These are phyloP conservation scores for Panthera uncia DNA, from an alignment of 2,113 vertebrate species.

Conservation along the genomic window DNA sequence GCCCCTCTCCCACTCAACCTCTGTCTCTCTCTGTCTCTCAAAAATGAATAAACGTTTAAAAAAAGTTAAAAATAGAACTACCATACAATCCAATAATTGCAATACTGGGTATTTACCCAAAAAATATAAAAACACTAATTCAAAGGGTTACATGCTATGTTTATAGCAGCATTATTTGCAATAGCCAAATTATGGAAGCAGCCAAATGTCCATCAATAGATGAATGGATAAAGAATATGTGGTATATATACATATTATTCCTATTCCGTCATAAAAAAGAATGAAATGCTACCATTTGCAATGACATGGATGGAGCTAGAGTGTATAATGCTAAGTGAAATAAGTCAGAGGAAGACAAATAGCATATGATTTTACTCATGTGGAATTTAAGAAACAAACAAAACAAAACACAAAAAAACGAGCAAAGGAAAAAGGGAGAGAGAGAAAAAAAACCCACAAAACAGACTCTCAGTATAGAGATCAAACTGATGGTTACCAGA, in stretches of 20 bases:
- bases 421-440: not conserved
- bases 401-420: not conserved
- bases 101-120: not conserved
- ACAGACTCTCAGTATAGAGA: not conserved
- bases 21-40: too few relatives aligned
- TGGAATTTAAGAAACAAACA: not conserved
- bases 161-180: not conserved
- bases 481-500: not conserved
- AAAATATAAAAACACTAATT: not conserved
- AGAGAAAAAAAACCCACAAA: not conserved
- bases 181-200: not conserved
- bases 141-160: not conserved
- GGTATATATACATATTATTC: not conserved
- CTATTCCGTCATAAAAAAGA: not conserved
- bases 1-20: too few relatives aligned
- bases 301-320: not conserved
- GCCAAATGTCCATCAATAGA: not conserved
- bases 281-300: not conserved
- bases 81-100: not conserved
- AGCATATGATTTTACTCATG: not conserved
- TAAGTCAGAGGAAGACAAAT: not conserved
- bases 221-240: not conserved
- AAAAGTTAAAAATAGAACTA: not conserved
- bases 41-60: too few relatives aligned
- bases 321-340: not conserved